Conservation (phyloP, 2,888 invertebrate genomes). For the Pollenia amentaria region DNA sequence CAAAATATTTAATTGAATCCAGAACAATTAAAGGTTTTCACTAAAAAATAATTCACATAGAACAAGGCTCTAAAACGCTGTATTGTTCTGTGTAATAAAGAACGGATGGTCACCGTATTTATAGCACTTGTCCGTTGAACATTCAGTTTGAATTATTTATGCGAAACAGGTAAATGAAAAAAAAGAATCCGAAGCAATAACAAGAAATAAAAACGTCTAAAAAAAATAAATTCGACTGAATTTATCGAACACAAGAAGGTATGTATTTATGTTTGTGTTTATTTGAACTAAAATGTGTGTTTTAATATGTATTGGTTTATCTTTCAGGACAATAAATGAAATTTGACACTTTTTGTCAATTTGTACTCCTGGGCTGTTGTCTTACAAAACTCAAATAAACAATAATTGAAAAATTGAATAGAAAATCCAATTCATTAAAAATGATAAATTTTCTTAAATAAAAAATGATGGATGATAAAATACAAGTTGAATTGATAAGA, state of each 20-base stretch:
- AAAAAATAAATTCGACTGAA: conserved; percentile 42
- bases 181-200: background rate
- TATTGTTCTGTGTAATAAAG: too few relatives aligned
- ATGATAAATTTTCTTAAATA: conserved; percentile 17
- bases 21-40: too few relatives aligned
- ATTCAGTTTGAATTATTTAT: conserved; percentile 54
- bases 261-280: background rate
- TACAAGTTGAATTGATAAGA: conserved; percentile 21
- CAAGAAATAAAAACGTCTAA: conserved; percentile 15
- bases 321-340: conserved; percentile 49
- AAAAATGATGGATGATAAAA: conserved; percentile 46
- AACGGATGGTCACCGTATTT: background rate
- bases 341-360: conserved; percentile 60
- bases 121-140: conserved; percentile 8
- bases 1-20: too few relatives aligned
- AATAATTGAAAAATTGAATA: conserved; percentile 63
- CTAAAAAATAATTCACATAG: too few relatives aligned
- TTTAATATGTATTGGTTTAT: conserved; percentile 22
- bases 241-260: conserved; percentile 11
- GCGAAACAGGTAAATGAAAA: conserved; percentile 63
- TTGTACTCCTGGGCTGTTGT: conserved; percentile 21
- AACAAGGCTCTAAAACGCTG: too few relatives aligned
- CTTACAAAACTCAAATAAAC: conserved; percentile 52
- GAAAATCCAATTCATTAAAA: conserved; percentile 55
- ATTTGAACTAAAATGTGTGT: background rate